Evolutionary conservation across 2,888 invertebrate species (phyloP), one percentile per base, ranked within the genome.

Genomic region (Drosophila neonasuta): DNA sequence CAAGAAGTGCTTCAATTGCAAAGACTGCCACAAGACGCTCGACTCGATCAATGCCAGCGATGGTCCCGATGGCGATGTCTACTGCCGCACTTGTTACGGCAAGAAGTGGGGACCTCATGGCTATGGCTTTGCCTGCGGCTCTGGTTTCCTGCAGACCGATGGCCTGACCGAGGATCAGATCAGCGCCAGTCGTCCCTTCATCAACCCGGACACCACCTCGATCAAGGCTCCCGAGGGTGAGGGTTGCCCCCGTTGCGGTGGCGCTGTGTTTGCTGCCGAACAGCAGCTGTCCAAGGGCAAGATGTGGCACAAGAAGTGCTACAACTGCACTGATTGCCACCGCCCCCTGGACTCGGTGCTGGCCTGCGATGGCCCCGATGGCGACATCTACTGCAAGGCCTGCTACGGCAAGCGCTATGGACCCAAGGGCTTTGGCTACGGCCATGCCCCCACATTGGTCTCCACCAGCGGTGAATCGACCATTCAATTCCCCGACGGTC

Each of bases 81-180:
- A 97, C 92, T 99, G 99, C 92, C 98, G 97, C 92, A 96, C 97
- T 88, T 99, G 99, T 92, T 98, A 99, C 91, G 98, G 98, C 88
- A 97, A 98, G 92, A 98, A 97, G 91, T 98, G 96, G 95, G 99
- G 98, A 86, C 98, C 98, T 57, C 98, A 98, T 91, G 97, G 97
- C 69, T 98, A 97, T 89, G 98, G 98, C 64, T 98, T 97, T 90
- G 98, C 97, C 74, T 97, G 96, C 89, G 98, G 98, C 68, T 97
- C 97, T 79, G 97, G 98, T 77, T 97, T 97, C 92, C 93, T 97
- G 80, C 96, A 97, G 91, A 97, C 97, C 81, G 97, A 97, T 90
- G 97, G 97, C 73, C 92, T 97, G 85, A 94, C 94, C 82, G 97
- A 97, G 89, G 97, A 97, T 5, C 94, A 97, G 91, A 96, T 97